phyloP scores from a whole-genome alignment of 2,888 invertebrate species.

The Oligia fasciuncula region DNA sequence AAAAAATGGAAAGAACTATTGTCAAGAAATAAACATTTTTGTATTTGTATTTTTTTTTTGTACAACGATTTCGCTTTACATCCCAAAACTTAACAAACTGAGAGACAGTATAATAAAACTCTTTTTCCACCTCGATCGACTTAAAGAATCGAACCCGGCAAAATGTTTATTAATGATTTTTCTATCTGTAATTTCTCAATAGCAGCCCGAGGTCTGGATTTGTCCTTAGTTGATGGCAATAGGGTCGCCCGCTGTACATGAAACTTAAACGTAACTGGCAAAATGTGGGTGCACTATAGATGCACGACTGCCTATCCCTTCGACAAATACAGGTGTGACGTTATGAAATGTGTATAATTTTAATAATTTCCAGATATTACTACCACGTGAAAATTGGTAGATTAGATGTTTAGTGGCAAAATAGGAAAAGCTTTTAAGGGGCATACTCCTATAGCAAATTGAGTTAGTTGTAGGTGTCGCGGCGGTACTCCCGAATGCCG shows the following conservation, averaged over 20 bases:
- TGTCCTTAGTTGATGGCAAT: neutral
- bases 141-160: too few relatives aligned
- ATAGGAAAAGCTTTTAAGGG: conserved; percentile 76
- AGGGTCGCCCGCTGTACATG: too few relatives aligned
- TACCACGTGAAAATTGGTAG: neutral
- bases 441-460: conserved; percentile 71
- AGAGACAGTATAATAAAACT: too few relatives aligned
- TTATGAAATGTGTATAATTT: neutral
- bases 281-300: neutral
- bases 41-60: too few relatives aligned
- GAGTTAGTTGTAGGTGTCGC: conserved; percentile 65
- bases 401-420: conserved; percentile 48
- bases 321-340: too few relatives aligned
- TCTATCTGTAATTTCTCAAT: neutral
- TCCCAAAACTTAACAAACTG: too few relatives aligned
- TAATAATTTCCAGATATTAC: conserved; percentile 22
- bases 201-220: neutral
- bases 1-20: too few relatives aligned
- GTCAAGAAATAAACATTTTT: too few relatives aligned
- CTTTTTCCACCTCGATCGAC: too few relatives aligned
- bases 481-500: conserved; percentile 36
- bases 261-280: neutral
- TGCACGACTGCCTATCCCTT: neutral
- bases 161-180: neutral
- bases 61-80: too few relatives aligned